Evolutionary conservation across 1,140 invertebrate genomes (phyloP), one percentile per base, ranked within the genome.

Genomic region (Mactra quadrangularis): DNA sequence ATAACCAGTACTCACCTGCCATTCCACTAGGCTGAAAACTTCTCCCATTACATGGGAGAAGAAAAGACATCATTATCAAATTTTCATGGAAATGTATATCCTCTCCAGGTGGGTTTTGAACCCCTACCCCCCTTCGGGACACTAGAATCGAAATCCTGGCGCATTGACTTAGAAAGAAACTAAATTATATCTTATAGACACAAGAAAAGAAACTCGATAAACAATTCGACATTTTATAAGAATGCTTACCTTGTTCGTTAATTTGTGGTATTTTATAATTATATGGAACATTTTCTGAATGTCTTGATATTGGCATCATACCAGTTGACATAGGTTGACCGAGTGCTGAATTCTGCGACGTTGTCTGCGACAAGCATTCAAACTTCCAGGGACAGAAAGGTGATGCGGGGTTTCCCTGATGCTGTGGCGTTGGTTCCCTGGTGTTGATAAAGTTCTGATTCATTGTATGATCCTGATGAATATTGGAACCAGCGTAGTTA

Each of bases 331-430:
- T 62, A 27, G 68, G 38, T 27, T 52, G 68, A 22, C 29, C 9
- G 15, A 52, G 38, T 11, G 19, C 33, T 29, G 50, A 70, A 45
- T 82, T 82, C 25, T 35, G 52, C 11, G 53, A 25, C 27, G 79
- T 31, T 45, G 79, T 52, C 59, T 82, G 79, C 60, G 70, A 4
- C 57, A 82, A 29, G 11, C 13, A 29, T 38, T 82, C 79, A 47
- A 72, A 72, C 29, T 70, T 68, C 79, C 79, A 82, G 11, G 79
- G 60, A 53, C 79, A 82, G 45, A 74, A 75, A 41, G 71, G 41
- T 27, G 79, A 82, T 0, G 60, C 22, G 1, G 70, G 17, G 33
- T 17, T 35, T 27, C 25, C 11, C 50, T 62, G 79, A 29, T 74
- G 77, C n/a, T 64, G 62, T 11, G 55, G 60, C 29, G 60, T 57